phyloP scores from a whole-genome alignment of 2,888 invertebrate species.

The Sialis fuliginosa region DNA sequence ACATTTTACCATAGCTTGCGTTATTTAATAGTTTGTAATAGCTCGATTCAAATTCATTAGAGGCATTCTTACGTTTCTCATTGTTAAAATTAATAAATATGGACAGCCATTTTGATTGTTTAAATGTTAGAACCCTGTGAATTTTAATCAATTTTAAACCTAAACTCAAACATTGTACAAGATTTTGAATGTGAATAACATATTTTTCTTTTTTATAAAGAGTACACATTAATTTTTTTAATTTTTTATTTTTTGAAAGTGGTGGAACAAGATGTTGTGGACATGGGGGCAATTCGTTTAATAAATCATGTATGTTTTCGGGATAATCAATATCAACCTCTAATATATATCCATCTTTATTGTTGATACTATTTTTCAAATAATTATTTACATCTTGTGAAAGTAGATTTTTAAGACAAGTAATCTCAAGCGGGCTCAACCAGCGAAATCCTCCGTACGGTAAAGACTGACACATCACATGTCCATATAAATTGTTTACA shows the following conservation, averaged over 20 bases:
- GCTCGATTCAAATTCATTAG: constrained; percentile 9
- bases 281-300: constrained; percentile 16
- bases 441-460: constrained; percentile 16
- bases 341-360: constrained; percentile 19
- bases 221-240: constrained; percentile 13
- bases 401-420: neutral
- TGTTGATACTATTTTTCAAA: no score
- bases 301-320: constrained; percentile 16
- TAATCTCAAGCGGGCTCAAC: constrained; percentile 8
- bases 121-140: constrained; percentile 18
- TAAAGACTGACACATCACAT: constrained; percentile 13
- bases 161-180: constrained; percentile 14
- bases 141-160: constrained; percentile 15
- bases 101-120: constrained; percentile 20
- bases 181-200: constrained; percentile 15
- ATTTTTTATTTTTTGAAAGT: constrained; percentile 8
- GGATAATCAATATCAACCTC: constrained; percentile 26
- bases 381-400: no score
- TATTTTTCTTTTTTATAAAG: constrained; percentile 13
- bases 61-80: constrained; percentile 13
- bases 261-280: constrained; percentile 11
- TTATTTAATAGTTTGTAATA: constrained; percentile 19
- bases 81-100: constrained; percentile 22
- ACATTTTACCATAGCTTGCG: no score
- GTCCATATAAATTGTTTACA: constrained; percentile 16